Conservation (phyloP, 2,888 invertebrate genomes). For the Crematogaster levior region DNA sequence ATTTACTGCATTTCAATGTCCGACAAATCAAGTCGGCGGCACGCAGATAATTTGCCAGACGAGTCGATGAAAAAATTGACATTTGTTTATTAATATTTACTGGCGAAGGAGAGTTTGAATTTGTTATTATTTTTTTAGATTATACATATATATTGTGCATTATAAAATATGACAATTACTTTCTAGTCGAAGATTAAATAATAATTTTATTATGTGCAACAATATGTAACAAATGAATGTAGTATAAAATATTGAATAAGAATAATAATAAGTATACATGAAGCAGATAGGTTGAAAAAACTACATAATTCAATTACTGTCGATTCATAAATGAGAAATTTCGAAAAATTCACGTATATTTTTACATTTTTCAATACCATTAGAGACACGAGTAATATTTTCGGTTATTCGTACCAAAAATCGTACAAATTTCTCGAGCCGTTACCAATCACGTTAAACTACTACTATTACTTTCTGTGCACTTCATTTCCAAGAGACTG, state of each 20-base stretch:
- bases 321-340: not conserved
- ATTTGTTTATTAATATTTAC: too few relatives aligned
- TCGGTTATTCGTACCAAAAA: not conserved
- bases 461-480: not conserved
- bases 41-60: too few relatives aligned
- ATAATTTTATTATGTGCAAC: too few relatives aligned
- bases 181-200: not conserved
- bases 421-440: not conserved
- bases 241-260: not conserved
- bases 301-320: not conserved
- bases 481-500: conserved; percentile 40
- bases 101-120: too few relatives aligned
- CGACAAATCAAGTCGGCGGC: too few relatives aligned
- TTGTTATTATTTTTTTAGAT: too few relatives aligned
- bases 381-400: not conserved
- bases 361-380: not conserved
- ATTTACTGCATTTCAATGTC: too few relatives aligned
- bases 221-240: too few relatives aligned
- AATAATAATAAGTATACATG: not conserved
- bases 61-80: too few relatives aligned
- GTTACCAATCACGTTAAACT: not conserved
- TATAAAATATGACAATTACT: not conserved
- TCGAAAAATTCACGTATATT: not conserved
- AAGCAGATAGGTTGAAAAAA: not conserved
- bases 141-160: too few relatives aligned